phyloP scores from a whole-genome alignment of 2,113 vertebrate genomes.

The Ptychochromis oligacanthus region DNA sequence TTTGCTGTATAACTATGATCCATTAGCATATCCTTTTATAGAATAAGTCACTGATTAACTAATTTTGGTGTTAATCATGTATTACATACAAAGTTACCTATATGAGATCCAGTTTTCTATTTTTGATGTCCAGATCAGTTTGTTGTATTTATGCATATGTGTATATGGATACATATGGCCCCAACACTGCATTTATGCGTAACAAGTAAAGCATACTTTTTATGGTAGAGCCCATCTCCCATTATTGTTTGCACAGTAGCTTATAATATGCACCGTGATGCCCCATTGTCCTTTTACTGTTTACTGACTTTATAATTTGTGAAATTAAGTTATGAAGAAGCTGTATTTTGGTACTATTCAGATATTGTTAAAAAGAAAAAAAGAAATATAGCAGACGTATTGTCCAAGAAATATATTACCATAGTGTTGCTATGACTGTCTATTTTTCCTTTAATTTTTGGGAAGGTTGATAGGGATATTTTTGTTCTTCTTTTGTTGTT shows the following conservation, averaged over 20 bases:
- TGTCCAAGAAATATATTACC: slow-evolving; percentile 87
- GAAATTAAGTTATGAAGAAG: slow-evolving; percentile 85
- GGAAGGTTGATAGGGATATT: slow-evolving; percentile 66
- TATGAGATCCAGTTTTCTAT: slow-evolving; percentile 63
- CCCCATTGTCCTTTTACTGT: slow-evolving; percentile 66
- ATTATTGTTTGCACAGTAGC: slow-evolving; percentile 78
- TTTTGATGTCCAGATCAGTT: slow-evolving; percentile 73
- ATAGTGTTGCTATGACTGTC: slow-evolving; percentile 89
- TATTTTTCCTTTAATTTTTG: slow-evolving; percentile 79
- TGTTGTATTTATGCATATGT: slow-evolving; percentile 76
- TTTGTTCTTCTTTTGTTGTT: slow-evolving; percentile 79
- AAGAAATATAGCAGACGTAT: slow-evolving; percentile 82
- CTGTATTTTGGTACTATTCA: slow-evolving; percentile 85
- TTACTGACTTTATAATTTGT: slow-evolving; percentile 77
- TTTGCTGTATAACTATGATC: slow-evolving; percentile 54
- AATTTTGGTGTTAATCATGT: slow-evolving; percentile 65
- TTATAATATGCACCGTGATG: slow-evolving; percentile 76
- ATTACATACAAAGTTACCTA: slow-evolving; percentile 50
- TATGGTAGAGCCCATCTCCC: slow-evolving; percentile 69
- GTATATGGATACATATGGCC: slow-evolving; percentile 73
- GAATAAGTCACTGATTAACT: slow-evolving; percentile 64
- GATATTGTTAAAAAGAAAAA: slow-evolving; percentile 75
- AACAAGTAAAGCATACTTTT: slow-evolving; percentile 70
- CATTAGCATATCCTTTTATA: slow-evolving; percentile 67
- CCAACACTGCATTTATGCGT: slow-evolving; percentile 70